These are phyloP conservation scores for Silurus asotus DNA, from an alignment of 2,113 vertebrate genomes.

Conservation along the genomic window DNA sequence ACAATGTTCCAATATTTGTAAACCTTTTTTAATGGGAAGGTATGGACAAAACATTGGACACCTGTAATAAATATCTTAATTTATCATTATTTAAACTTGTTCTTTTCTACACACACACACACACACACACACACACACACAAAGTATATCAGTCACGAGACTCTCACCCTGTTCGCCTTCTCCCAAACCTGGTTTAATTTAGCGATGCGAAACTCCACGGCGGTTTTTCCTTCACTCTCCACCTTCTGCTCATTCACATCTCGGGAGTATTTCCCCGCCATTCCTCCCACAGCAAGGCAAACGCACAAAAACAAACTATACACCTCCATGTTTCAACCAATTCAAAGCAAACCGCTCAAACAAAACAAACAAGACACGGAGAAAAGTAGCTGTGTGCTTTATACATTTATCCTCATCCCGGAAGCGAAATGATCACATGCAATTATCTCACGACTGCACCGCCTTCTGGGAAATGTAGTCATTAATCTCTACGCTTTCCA, in stretches of 20 bases:
- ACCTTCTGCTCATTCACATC: conserved; percentile 78
- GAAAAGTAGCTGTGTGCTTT: background rate
- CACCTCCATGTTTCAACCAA: conserved; percentile 54
- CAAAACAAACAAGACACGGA: background rate
- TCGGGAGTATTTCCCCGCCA: conserved; percentile 84
- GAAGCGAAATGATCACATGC: conserved; percentile 45
- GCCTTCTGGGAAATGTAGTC: conserved; percentile 66
- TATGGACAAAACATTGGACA: background rate
- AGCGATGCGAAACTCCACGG: conserved; percentile 84
- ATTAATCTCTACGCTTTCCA: fast-evolving
- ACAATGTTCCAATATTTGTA: no score
- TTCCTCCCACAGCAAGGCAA: conserved; percentile 52
- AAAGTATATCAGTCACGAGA: background rate
- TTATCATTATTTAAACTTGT: no score
- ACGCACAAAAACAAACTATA: conserved; percentile 48
- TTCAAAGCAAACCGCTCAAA: background rate
- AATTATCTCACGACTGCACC: background rate
- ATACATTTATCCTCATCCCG: conserved; percentile 27
- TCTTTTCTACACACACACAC: no score
- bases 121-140: no score
- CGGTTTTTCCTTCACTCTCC: conserved; percentile 55
- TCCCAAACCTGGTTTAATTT: conserved; percentile 92
- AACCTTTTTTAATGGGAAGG: no score
- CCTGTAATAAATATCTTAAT: background rate
- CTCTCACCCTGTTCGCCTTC: conserved; percentile 86